Conservation (phyloP, 2,888 invertebrate genomes). For the Yponomeuta plumbellus region DNA sequence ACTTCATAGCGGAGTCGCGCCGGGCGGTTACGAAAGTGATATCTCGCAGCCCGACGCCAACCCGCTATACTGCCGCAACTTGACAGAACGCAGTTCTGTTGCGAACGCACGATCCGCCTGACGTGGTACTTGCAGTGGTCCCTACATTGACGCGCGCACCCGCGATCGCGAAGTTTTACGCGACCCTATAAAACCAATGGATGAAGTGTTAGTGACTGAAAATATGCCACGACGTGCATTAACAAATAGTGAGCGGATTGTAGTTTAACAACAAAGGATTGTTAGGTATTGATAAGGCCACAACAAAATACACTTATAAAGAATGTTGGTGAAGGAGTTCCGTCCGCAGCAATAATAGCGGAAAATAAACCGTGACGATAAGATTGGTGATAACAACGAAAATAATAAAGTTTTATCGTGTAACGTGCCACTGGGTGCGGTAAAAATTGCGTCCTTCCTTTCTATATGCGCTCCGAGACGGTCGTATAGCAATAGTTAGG, state of each 20-base stretch:
- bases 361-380: conserved; percentile 50
- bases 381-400: conserved; percentile 47
- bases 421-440: conserved; percentile 30
- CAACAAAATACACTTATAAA: conserved; percentile 33
- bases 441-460: conserved; percentile 53
- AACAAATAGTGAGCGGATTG: neutral
- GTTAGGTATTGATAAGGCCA: conserved; percentile 4
- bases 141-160: neutral
- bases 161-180: neutral
- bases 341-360: conserved; percentile 38
- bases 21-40: conserved; percentile 50
- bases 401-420: conserved; percentile 42
- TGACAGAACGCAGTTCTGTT: conserved; percentile 2
- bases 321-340: conserved; percentile 48
- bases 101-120: neutral
- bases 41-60: conserved; percentile 21
- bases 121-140: neutral
- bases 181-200: neutral
- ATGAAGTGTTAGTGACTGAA: neutral
- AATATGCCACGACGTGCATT: neutral
- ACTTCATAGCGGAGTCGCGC: conserved; percentile 42
- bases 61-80: neutral
- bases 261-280: conserved; percentile 1
- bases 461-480: conserved; percentile 38
- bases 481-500: conserved; percentile 32